Evolutionary conservation across 2,797 vertebrate species (phyloP).

Genomic region (Hybognathus amarus): DNA sequence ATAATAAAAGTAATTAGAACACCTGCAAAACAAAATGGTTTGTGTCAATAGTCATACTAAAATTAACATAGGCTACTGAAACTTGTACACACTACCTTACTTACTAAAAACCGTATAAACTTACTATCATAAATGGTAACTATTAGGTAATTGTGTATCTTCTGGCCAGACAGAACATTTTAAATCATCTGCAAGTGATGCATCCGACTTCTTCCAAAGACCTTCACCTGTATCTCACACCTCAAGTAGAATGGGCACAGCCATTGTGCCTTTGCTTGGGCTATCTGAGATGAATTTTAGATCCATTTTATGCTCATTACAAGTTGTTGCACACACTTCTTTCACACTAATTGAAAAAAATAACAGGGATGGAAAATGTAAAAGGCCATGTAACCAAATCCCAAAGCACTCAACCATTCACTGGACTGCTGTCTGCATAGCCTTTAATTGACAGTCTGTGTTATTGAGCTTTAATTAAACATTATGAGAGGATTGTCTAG

Average conservation of each 20-base stretch:
- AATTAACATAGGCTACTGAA: not conserved
- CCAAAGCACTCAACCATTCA: conserved; percentile 62
- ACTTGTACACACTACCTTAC: not conserved
- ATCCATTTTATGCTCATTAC: conserved; percentile 52
- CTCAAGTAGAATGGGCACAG: conserved; percentile 42
- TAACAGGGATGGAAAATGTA: conserved; percentile 56
- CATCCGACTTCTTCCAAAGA: not conserved
- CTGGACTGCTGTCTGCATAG: conserved; percentile 51
- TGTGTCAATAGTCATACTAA: not conserved
- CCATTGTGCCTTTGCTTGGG: conserved; percentile 54
- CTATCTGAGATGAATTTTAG: conserved; percentile 24
- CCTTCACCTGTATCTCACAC: not conserved
- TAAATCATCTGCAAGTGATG: not conserved
- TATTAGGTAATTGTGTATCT: not conserved
- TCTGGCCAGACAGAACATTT: not conserved
- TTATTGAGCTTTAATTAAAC: conserved; percentile 65
- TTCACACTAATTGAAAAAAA: conserved; percentile 60
- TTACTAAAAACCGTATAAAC: no score
- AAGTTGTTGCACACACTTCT: conserved; percentile 54
- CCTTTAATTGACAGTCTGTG: conserved; percentile 62
- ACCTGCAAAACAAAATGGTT: not conserved
- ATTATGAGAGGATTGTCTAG: conserved; percentile 58
- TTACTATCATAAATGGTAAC: not conserved
- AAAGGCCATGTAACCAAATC: conserved; percentile 57
- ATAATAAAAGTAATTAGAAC: not conserved